Base-by-base conservation (phyloP, 1,140 invertebrate species). In the Alviniconcha marisindica region DNA sequence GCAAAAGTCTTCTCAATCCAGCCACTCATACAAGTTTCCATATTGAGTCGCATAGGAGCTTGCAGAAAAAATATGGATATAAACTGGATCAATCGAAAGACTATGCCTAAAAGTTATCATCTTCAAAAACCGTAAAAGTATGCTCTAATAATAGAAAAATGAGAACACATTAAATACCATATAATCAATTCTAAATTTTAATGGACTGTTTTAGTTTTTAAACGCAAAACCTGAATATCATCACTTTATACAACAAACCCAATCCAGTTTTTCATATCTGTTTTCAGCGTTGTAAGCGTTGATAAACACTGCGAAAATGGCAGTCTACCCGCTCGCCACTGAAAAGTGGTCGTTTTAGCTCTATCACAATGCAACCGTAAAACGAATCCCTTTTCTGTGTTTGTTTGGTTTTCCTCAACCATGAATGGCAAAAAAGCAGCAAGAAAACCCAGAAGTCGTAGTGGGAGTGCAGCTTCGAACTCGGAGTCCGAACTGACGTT, bases 401-500 rank as follows among this genome's bases (percentile, higher is more conserved):
- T 21, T 28, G 5, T 40, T 1, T 14, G 36, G 7, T 71, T 7
- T 51, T 54, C 10, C 28, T 76, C 44, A 76, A 40, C 21, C 60
- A 80, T 80, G 78, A 80, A 66, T 40, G 40, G 78, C 56, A 80
- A 28, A 66, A 60, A 15, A 60, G 56, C 56, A 44, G 31, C 40
- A 44, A 80, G 60, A 31, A 63, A 60, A n/a, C n/a, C 78, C 56
- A 80, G 40, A 40, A 80, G 78, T 60, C 38, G 78, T 28, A 80
- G 78, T 66, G 56, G 51, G 54, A 78, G 77, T 28, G 77, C 77
- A 5, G 78, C 78, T 36, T 80, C 78, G 40, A 66, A 80, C 36
- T 80, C 56, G 15, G 56, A 80, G 56, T 69, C 40, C 12, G 78
- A 80, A 66, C 60, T 80, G 78, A 42, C 78, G 77, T 78, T 63